Base-by-base conservation (phyloP, 2,797 vertebrate genomes). In the Mormyrus hasselquistii region DNA sequence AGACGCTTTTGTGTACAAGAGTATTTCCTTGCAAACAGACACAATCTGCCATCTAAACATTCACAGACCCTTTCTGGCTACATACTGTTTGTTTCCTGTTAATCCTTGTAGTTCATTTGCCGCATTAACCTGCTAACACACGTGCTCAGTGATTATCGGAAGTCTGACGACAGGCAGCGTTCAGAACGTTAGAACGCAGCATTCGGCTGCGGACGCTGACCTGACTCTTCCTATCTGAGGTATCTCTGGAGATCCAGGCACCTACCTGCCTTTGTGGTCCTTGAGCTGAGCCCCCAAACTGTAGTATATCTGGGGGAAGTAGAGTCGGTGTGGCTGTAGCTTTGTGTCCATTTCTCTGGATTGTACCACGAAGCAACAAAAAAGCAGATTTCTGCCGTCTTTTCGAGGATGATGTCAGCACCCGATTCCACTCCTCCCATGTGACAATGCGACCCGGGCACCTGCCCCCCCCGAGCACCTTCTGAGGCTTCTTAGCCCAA, bases 281-380 rank as follows among this genome's bases (percentile, higher is more conserved):
- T 88, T 94, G 92, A 94, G 93, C 91, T 94, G 95, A 90, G 96
- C 89, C 52, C 95, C 95, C 34, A 95, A 95, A 92, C 95, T 95
- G 90, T 95, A 95, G 91, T 95, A 92, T 82, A 95, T 95, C 93
- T 95, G 95, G 76, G 95, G 94, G 85, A 96, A 92, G 92, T 94
- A 95, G 92, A 94, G 95, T 53, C 94, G 93, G 52, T 95, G 83
- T 34, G 93, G 93, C 88, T 94, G 94, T 82, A 94, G 76, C 38
- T 92, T 94, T 76, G 93, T 83, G 85, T 96, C 95, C 95, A 96
- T 96, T 89, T 92, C 88, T 86, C 55, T 69, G 65, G 73, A 59
- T 14, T 65, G 41, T 79, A 59, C 44, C 73, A 69, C 8, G 7
- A 50, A 4, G 50, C n/a, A 44, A 79, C 73, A 79, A 38, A 79